These are phyloP conservation scores for Paramisgurnus dabryanus DNA, from an alignment of 2,113 vertebrate species.

Conservation along the genomic window DNA sequence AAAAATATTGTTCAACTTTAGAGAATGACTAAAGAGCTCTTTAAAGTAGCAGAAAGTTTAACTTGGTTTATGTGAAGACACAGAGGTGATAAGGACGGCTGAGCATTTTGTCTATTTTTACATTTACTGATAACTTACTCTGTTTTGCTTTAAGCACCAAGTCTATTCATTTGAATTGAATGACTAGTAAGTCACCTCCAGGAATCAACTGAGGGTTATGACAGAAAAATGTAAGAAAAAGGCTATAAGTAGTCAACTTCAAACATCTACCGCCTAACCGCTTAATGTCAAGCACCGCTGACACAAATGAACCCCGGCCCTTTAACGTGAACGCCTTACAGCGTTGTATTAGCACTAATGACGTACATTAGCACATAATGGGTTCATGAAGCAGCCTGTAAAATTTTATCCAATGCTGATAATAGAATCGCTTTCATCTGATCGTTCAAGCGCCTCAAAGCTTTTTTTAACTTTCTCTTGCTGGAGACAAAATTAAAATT, in stretches of 20 bases:
- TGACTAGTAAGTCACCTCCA: not conserved
- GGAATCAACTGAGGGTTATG: not conserved
- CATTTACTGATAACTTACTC: not conserved
- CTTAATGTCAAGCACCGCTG: no score
- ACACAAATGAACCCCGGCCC: no score
- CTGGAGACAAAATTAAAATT: not conserved
- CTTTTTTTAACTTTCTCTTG: constrained; percentile 10
- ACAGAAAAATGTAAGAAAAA: no score
- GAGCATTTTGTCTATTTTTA: no score
- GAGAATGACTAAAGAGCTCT: no score
- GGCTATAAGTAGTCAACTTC: no score
- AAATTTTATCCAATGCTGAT: not conserved
- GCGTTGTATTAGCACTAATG: not conserved
- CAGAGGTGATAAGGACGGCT: no score
- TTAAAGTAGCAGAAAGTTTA: no score
- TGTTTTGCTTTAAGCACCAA: not conserved
- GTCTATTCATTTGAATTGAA: not conserved
- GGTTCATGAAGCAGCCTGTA: not conserved
- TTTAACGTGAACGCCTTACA: not conserved
- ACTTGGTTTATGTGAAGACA: no score
- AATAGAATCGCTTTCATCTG: not conserved
- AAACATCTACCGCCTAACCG: no score
- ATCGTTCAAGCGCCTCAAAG: not conserved
- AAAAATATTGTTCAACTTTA: not conserved
- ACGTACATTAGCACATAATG: not conserved